Conservation (phyloP, 2,113 vertebrate species). For the Camelus bactrianus region DNA sequence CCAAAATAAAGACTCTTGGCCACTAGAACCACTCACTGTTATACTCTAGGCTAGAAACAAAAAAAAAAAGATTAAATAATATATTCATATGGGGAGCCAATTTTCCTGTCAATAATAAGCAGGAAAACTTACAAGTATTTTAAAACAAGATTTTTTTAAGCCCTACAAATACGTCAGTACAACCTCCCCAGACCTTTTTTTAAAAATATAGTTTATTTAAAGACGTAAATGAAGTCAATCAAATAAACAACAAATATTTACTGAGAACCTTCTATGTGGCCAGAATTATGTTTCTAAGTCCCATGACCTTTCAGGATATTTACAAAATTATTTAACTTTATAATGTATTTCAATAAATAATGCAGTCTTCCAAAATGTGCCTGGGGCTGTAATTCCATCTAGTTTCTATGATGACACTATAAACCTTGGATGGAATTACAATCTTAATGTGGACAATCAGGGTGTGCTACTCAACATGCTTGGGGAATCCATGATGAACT, state of each 20-base stretch:
- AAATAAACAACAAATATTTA: constrained; percentile 67
- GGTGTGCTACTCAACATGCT: constrained; percentile 71
- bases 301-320: constrained; percentile 76
- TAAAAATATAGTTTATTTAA: constrained; percentile 28
- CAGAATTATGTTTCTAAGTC: neutral
- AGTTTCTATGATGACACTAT: constrained; percentile 82
- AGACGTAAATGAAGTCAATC: constrained; percentile 43
- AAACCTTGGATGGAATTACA: constrained; percentile 87
- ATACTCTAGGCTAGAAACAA: neutral
- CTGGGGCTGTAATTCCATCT: constrained; percentile 86
- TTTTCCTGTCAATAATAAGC: constrained; percentile 23
- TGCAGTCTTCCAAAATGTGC: constrained; percentile 80
- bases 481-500: constrained; percentile 76
- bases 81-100: neutral
- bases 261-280: neutral
- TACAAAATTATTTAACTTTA: constrained; percentile 83
- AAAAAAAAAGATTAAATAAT: constrained; percentile 44
- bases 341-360: constrained; percentile 86
- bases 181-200: neutral
- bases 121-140: neutral
- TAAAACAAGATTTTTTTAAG: neutral
- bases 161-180: constrained; percentile 12
- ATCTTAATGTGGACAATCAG: constrained; percentile 79
- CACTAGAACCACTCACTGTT: neutral
- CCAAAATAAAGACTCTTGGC: constrained; percentile 28